Base-by-base conservation (phyloP, 2,888 invertebrate species). In the Nemoura dubitans region DNA sequence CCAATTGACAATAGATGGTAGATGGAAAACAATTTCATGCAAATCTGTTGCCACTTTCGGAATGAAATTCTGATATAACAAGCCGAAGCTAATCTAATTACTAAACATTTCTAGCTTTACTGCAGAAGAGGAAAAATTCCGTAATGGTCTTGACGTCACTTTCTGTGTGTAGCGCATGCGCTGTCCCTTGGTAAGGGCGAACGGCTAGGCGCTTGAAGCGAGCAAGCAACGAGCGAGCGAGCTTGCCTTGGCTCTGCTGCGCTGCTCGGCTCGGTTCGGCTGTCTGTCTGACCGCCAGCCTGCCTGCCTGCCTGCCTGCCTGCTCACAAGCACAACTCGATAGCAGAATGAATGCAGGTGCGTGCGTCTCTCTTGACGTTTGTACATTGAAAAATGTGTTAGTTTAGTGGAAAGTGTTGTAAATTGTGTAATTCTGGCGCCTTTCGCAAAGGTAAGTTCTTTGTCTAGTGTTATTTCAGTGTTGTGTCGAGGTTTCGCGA, bases 161-260 rank as follows among this genome's bases (percentile, higher is more conserved):
- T 36, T 43, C 27, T 27, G 42, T 36, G 30, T 30, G 77, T 81
- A 86, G 85, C 87, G 87, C 87, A 86, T 87, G 87, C 59, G 85
- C 87, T 59, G 28, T 82, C 43, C 86, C 87, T 86, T 87, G 87
- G 87, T 80, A 86, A 86, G 87, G 86, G 87, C 86, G 86, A 85
- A 87, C 77, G 42, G 78, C 78, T 78, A 27, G 78, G 26, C 78
- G 28, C 78, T 78, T 6, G 78, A 10, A 78, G 26, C 78, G 16
- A 25, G 76, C 76, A 21, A 78, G 28, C 78, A 14, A 2, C 59
- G 59, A 59, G 10, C 59, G 36, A 59, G 59, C 59, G 21, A 59
- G 59, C 59, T 59, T 59, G 59, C 36, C 36, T 36, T 36, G 36
- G 10, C 5, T 36, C 36, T 3, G 10, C 36, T 36, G n/a, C n/a